These are phyloP conservation scores for Coptodon rendalli DNA, from an alignment of 2,113 vertebrate species.

Conservation along the genomic window DNA sequence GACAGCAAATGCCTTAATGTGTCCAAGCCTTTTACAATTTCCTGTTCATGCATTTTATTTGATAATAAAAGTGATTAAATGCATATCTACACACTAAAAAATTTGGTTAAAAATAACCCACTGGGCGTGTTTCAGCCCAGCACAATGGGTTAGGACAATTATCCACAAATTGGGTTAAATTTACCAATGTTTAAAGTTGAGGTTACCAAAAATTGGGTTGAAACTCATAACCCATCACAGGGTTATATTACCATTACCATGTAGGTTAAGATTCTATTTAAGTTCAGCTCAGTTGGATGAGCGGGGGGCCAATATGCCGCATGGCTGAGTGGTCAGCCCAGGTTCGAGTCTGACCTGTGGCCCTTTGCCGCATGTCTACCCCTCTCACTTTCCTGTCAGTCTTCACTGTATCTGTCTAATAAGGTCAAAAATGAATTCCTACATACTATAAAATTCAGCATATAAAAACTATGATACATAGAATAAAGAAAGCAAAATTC, in stretches of 20 bases:
- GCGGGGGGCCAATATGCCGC: background rate
- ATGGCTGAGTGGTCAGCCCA: background rate
- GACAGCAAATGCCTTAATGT: background rate
- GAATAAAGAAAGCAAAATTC: background rate
- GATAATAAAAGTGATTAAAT: background rate
- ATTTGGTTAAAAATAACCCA: background rate
- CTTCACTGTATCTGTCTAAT: background rate
- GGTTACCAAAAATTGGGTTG: background rate
- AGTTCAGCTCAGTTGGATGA: background rate
- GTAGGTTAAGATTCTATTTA: background rate
- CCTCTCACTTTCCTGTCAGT: background rate
- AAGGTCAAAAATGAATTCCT: background rate
- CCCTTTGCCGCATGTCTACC: background rate
- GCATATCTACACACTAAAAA: background rate
- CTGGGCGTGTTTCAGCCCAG: fast-evolving
- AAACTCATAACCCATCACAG: background rate
- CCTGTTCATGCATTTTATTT: background rate
- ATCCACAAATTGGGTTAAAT: background rate
- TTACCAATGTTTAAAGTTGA: background rate
- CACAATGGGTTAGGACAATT: background rate
- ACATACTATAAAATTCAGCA: background rate
- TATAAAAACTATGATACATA: background rate
- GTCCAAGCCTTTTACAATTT: background rate
- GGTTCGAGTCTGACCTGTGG: background rate
- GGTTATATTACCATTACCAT: background rate